Base-by-base conservation (phyloP, 92 coral and sea anemone genomes). In the Phymanthus crucifer region DNA sequence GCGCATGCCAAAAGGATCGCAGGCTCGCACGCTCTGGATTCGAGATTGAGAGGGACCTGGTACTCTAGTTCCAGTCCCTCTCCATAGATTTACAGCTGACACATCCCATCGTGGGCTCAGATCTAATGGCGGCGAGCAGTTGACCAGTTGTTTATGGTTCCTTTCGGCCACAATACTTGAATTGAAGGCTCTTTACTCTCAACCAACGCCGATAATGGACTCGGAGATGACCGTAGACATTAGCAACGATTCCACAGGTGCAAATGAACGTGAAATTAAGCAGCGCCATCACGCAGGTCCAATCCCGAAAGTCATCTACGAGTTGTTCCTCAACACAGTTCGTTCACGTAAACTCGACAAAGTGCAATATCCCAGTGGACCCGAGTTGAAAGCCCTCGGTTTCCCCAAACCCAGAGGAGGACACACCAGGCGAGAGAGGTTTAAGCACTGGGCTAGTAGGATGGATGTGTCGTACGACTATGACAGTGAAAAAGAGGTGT, bases 381-480 rank as follows among this genome's bases (percentile, higher is more conserved):
- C 93, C 36, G 97, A 89, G 37, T 78, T 92, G 66, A 92, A 92
- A 79, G 66, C 97, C 77, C 87, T 89, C 71, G 97, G 94, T 23
- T 93, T 93, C 82, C 94, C 92, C 38, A 93, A 90, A 87, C 97
- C 97, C 1, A 82, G 82, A 46, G 97, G 92, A 40, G 94, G 97
- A 21, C 80, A 87, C 19, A 84, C 97, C 14, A 81, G 97, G 71
- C 77, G 97, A 50, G 94, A 93, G 73, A 91, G 73, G 71, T 93
- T 93, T 32, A 93, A 90, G 70, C 86, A 79, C 83, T 93, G 97
- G 97, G 90, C 92, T 9, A 83, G 83, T 35, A 88, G 97, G 64
- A 93, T 90, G 94, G 94, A 93, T 64, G 72, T 90, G 40, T 40
- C 78, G 37, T 75, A 70, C 29, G 91, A 93, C 70, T 32, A 75